A percentile compares a stretch with the other conserved stretches of the same genome.
Conservation (phyloP, 2,113 vertebrate species). For the Camelus bactrianus region DNA sequence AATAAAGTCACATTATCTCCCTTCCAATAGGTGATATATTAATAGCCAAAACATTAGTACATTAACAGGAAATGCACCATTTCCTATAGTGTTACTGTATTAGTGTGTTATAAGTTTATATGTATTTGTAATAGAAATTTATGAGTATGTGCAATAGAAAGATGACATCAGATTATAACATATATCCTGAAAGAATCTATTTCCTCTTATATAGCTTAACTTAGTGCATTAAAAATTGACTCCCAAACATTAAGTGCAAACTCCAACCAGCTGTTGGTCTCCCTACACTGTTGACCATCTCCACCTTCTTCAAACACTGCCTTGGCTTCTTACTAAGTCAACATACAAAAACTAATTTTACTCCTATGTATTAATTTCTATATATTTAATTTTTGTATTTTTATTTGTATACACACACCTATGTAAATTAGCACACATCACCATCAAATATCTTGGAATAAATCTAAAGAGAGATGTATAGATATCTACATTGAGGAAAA, state of each 20-base stretch:
- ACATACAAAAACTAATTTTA: background rate
- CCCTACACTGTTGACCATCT: background rate
- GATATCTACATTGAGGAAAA: background rate
- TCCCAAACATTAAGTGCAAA: background rate
- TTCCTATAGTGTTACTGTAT: slow-evolving; percentile 8
- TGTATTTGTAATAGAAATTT: background rate
- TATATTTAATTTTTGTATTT: background rate
- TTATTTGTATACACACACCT: background rate
- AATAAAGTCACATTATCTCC: background rate
- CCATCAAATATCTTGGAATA: too few relatives aligned
- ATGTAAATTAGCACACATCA: background rate
- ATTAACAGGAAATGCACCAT: background rate
- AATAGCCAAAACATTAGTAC: slow-evolving; percentile 27
- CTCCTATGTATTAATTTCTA: background rate
- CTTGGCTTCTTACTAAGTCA: background rate
- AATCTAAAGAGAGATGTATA: background rate
- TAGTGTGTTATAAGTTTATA: background rate
- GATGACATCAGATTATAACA: background rate
- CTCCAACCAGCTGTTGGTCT: background rate
- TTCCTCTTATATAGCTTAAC: background rate
- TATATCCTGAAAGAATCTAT: background rate
- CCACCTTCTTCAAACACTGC: background rate
- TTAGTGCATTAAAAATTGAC: background rate
- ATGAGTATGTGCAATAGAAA: background rate
- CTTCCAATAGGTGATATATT: slow-evolving; percentile 5